Conservation (phyloP, 2,888 invertebrate genomes). For the Tachina fera region DNA sequence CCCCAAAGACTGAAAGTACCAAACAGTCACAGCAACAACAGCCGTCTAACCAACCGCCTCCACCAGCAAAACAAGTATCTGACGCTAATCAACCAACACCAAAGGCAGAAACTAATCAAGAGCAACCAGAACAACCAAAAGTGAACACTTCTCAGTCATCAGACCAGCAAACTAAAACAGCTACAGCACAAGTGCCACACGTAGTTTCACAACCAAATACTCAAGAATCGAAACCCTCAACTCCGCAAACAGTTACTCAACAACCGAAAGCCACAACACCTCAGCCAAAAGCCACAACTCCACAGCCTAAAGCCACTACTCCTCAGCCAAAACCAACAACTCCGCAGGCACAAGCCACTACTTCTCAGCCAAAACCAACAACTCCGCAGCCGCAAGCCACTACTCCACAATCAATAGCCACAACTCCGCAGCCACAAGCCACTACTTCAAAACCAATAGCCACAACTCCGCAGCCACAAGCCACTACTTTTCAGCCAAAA, state of each 20-base stretch:
- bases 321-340: neutral
- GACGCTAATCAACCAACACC: constrained; percentile 66
- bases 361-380: neutral
- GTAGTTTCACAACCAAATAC: neutral
- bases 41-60: constrained; percentile 51
- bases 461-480: too few relatives aligned
- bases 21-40: constrained; percentile 47
- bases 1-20: constrained; percentile 19
- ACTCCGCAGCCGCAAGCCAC: neutral
- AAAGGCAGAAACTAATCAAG: constrained; percentile 7
- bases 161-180: constrained; percentile 31
- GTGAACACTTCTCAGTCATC: constrained; percentile 60
- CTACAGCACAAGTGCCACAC: neutral
- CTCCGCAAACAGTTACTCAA: neutral
- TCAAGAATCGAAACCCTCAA: neutral
- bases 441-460: neutral
- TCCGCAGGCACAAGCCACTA: neutral
- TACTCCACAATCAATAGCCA: neutral
- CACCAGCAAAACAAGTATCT: constrained; percentile 36
- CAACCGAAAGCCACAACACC: neutral
- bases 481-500: neutral
- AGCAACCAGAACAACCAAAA: constrained; percentile 2
- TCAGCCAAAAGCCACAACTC: constrained; percentile 1
- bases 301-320: neutral
- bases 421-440: too few relatives aligned